Evolutionary conservation across 2,797 vertebrate species (phyloP), one percentile per base, ranked within the genome.

Genomic region (Sitta carolinensis): DNA sequence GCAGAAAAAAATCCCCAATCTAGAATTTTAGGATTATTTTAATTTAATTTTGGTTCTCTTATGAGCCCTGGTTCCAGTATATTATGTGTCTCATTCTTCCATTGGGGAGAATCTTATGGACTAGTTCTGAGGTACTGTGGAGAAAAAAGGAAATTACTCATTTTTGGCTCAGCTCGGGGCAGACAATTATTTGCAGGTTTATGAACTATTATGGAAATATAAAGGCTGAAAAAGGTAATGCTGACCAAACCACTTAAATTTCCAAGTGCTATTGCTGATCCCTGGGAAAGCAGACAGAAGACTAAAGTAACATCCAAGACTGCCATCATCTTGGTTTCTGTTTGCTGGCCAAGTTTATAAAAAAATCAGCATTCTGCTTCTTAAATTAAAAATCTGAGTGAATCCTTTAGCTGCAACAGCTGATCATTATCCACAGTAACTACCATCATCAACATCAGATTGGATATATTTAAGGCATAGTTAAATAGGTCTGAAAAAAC

Each of bases 101-200:
- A 80, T 0, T 72, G 87, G 89, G 67, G 23, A 79, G 92, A 84
- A 67, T 50, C 87, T 88, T 57, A 70, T 5, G 4, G 63, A 64
- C 55, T n/a, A 47, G 30, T 40, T 81, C 55, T 8, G 1, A 84
- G 74, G 59, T 19, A 50, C 76, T 16, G 15, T 27, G 63, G 61
- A 86, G 36, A 86, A 82, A 74, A 79, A 89, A 90, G 74, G 85
- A 88, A 94, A 96, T 95, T 73, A 64, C 74, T 93, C 83, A 82
- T 67, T 86, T 95, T 88, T 90, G 89, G 80, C 91, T 48, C 45
- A 84, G 79, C 73, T 78, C 52, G 18, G 77, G 79, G 61, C 59
- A 94, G 73, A 81, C 50, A 52, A 23, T 81, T 69, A 93, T 61
- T 79, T 91, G 77, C 55, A 91, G 69, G 69, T 93, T 94, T 90